Conservation (phyloP, 2,888 invertebrate species). For the Heliconius cydno region DNA sequence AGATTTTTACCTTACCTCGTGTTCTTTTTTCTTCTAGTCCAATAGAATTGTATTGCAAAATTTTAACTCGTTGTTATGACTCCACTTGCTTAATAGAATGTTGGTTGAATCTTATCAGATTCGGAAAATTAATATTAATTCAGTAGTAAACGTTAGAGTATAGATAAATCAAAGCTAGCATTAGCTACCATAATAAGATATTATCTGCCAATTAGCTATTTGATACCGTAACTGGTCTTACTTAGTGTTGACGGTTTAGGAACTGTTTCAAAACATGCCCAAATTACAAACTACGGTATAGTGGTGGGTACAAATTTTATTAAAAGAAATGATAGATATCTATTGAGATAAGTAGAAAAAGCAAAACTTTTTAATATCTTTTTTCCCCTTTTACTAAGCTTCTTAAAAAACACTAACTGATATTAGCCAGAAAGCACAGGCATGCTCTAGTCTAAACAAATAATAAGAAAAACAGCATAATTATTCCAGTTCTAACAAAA, state of each 20-base stretch:
- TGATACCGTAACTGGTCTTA: constrained; percentile 4
- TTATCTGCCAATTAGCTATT: constrained; percentile 30
- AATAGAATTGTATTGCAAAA: constrained; percentile 3
- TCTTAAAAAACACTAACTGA: too few species aligned
- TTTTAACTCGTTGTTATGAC: constrained; percentile 3
- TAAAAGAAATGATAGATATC: background rate
- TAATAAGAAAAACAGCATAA: background rate
- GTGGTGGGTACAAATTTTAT: background rate
- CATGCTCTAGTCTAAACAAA: too few species aligned
- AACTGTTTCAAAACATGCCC: background rate
- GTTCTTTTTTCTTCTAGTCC: background rate
- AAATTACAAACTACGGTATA: background rate
- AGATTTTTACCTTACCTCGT: background rate
- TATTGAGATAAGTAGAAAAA: background rate
- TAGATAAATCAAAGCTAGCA: constrained; percentile 22
- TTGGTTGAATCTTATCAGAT: constrained; percentile 32
- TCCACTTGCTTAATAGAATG: constrained; percentile 25
- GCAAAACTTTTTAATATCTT: background rate
- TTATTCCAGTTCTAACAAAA: background rate
- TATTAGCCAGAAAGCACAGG: too few species aligned
- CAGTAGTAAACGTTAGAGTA: constrained; percentile 17
- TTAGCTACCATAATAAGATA: constrained; percentile 27
- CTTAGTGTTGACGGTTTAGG: background rate
- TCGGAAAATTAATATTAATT: constrained; percentile 24
- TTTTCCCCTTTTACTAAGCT: too few species aligned